Conservation (phyloP, 30 jellyfish, hydroid and myxozoan species). For the Aurelia sp. region DNA sequence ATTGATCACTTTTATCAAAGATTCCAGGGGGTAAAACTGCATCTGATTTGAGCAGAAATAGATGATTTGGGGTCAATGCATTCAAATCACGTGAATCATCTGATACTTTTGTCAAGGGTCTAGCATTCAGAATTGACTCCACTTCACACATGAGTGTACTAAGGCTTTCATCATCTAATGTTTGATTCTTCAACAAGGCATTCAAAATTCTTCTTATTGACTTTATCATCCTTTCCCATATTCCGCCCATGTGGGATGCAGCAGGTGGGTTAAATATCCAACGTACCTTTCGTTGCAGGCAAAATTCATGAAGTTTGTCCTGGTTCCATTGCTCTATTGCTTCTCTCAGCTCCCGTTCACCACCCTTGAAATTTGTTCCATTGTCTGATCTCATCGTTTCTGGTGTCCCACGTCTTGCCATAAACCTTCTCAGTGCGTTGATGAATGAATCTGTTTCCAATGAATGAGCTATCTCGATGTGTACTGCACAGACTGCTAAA, state of each 20-base stretch:
- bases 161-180: conserved; percentile 35
- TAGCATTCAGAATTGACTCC: conserved; percentile 46
- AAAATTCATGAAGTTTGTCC: conserved; percentile 4
- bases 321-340: conserved; percentile 32
- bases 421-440: conserved; percentile 50
- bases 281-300: conserved; percentile 15
- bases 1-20: conserved; percentile 10
- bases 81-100: conserved; percentile 31
- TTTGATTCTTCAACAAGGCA: conserved; percentile 32
- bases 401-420: conserved; percentile 64
- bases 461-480: conserved; percentile 18
- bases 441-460: conserved; percentile 39
- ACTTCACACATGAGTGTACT: conserved; percentile 46
- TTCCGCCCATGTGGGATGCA: conserved; percentile 29
- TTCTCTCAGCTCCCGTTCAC: conserved; percentile 58
- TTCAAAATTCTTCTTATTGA: conserved; percentile 12
- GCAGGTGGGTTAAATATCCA: conserved; percentile 26
- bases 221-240: conserved; percentile 60
- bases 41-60: conserved; percentile 12
- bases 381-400: conserved; percentile 22
- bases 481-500: conserved; percentile 50
- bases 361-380: conserved; percentile 51
- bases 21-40: conserved; percentile 29
- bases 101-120: conserved; percentile 42
- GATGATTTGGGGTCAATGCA: conserved; percentile 55